Conservation (phyloP, 2,888 invertebrate species). For the Euplagia quadripunctaria region DNA sequence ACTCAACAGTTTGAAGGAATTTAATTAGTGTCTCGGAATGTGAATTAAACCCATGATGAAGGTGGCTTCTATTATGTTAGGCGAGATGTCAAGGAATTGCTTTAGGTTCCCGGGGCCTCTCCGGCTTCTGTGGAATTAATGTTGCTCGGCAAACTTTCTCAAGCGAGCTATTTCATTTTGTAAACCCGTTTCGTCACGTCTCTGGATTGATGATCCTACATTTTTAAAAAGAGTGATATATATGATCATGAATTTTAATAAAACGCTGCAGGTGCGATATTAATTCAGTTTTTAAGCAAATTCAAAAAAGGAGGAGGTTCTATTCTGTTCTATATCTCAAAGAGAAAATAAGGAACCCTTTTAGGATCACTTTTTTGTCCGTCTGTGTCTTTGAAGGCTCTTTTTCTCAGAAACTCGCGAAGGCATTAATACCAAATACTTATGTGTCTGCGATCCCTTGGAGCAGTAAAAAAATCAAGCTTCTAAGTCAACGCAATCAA, state of each 20-base stretch:
- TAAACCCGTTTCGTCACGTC: constrained; percentile 51
- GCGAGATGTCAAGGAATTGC: constrained; percentile 61
- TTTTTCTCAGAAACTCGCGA: too few species aligned
- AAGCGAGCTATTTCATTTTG: constrained; percentile 54
- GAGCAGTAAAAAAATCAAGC: too few species aligned
- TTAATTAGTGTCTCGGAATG: constrained; percentile 77
- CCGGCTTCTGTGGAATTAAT: constrained; percentile 44
- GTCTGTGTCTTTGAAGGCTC: too few species aligned
- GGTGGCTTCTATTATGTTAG: constrained; percentile 60
- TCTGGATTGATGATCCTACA: constrained; percentile 46
- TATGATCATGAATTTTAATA: constrained; percentile 41
- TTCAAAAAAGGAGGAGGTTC: too few species aligned
- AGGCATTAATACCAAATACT: too few species aligned
- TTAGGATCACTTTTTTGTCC: too few species aligned
- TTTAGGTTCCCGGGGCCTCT: constrained; percentile 36
- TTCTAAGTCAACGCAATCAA: too few species aligned
- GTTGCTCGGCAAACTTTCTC: constrained; percentile 48
- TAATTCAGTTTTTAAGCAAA: too few species aligned
- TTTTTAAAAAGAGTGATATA: constrained; percentile 33
- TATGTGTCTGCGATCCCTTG: too few species aligned
- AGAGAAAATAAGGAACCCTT: too few species aligned
- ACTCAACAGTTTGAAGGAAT: constrained; percentile 69
- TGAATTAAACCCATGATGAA: constrained; percentile 72
- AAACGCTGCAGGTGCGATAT: constrained; percentile 20
- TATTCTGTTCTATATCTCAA: too few species aligned